Base-by-base conservation (phyloP, 2,888 invertebrate genomes). In the Prenolepis imparis region DNA sequence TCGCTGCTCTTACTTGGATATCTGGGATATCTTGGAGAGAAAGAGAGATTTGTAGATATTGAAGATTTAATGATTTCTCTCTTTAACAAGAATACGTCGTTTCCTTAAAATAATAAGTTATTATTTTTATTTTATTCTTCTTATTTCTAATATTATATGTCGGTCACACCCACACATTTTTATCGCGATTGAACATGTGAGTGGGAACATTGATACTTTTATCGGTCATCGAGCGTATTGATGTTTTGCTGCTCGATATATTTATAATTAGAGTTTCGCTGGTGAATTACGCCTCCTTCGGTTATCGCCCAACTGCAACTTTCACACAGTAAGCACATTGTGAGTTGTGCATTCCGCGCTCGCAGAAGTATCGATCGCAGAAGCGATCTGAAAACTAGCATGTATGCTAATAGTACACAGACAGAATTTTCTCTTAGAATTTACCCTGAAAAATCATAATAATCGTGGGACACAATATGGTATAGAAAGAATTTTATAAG, bases 311-410 rank as follows among this genome's bases (percentile, higher is more conserved):
- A 52, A 74, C 8, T 44, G 59, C 41, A 64, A 86, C 57, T 82
- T 74, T 75, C 52, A 68, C 81, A 70, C 72, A 55, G 75, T 75
- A 82, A 68, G 63, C 12, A 48, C 84, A 75, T 84, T 81, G 81
- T 85, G 55, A 78, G 78, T 48, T 36, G 24, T 28, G 59, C 61
- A 32, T 39, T 44, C 66, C 74, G 68, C 32, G 32, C 9, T 28
- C 61, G 61, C 61, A 61, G 70, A 48, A 66, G 48, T 52, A 66
- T 75, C 75, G 59, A 86, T 86, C 80, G 55, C 55, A 52, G 73
- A 75, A 85, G 18, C 55, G 64, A 78, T 80, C 84, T 73, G 39
- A 66, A 70, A 73, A 73, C 59, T 84, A 59, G 67, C 48, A 67
- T 75, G 67, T 48, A 32, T 67, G 15, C 78, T 15, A 39, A 64